phyloP scores from a whole-genome alignment of 2,888 invertebrate genomes.

The Habroteleia sp. region DNA sequence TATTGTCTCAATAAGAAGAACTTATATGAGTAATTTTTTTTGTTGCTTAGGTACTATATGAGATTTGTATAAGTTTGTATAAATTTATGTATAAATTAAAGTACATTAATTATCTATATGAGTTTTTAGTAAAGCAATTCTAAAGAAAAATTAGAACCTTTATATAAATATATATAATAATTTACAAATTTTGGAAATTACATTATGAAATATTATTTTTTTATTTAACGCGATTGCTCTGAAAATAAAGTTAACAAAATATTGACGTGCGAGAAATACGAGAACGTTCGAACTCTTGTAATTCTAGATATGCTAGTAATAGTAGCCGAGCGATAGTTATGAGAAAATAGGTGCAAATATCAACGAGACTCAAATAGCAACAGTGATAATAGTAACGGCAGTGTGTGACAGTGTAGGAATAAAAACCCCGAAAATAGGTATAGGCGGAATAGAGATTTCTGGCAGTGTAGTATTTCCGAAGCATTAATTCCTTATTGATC shows the following conservation, averaged over 20 bases:
- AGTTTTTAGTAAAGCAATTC: too few species aligned
- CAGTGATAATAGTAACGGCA: slow-evolving; percentile 55
- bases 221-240: too few species aligned
- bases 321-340: slow-evolving; percentile 51
- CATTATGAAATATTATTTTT: neutral
- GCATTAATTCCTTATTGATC: slow-evolving; percentile 4
- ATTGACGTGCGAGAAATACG: slow-evolving; percentile 53
- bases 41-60: slow-evolving; percentile 29
- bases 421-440: slow-evolving; percentile 23
- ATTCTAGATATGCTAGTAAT: slow-evolving; percentile 53
- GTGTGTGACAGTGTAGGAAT: slow-evolving; percentile 53
- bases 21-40: too few species aligned
- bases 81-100: slow-evolving; percentile 18
- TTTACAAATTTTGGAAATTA: too few species aligned
- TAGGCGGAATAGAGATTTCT: slow-evolving; percentile 30
- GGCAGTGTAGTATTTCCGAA: slow-evolving; percentile 36
- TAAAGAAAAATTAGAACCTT: too few species aligned
- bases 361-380: slow-evolving; percentile 55
- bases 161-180: too few species aligned
- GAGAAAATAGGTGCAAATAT: slow-evolving; percentile 56
- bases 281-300: slow-evolving; percentile 56
- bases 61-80: slow-evolving; percentile 12
- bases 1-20: slow-evolving; percentile 29
- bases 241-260: slow-evolving; percentile 8
- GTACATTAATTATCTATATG: slow-evolving; percentile 19